A percentile compares a stretch with the other conserved stretches of the same genome.
Conservation (phyloP, 2,888 invertebrate species). For the Spisula solida region DNA sequence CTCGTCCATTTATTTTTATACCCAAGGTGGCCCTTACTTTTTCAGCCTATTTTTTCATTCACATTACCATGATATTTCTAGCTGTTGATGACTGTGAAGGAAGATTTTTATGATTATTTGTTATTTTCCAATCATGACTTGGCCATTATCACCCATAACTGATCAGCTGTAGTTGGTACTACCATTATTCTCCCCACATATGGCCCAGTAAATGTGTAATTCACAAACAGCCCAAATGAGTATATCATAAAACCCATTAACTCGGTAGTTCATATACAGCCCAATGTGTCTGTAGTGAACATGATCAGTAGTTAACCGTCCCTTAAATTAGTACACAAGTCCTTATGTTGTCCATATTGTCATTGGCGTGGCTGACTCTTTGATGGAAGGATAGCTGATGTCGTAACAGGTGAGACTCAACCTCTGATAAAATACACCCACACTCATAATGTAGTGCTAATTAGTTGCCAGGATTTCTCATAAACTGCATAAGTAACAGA, state of each 20-base stretch:
- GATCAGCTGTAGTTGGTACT: too few relatives aligned
- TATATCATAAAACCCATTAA: too few relatives aligned
- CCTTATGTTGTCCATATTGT: constrained; percentile 2
- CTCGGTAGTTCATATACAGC: too few relatives aligned
- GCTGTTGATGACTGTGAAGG: not conserved
- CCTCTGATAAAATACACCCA: too few relatives aligned
- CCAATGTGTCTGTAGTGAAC: too few relatives aligned
- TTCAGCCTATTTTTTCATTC: constrained; percentile 22
- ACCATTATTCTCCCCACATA: not conserved
- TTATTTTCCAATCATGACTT: not conserved
- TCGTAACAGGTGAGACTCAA: constrained; percentile 4
- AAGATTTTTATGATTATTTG: not conserved
- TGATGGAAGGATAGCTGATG: not conserved
- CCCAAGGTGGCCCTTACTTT: not conserved
- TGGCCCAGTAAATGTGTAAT: not conserved
- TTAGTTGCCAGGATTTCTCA: too few relatives aligned
- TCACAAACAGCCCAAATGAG: too few relatives aligned
- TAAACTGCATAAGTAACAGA: too few relatives aligned
- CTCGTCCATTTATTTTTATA: not conserved
- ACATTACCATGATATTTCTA: not conserved
- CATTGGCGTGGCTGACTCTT: not conserved
- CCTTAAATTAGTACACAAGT: not conserved
- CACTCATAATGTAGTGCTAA: too few relatives aligned
- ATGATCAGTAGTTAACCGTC: not conserved
- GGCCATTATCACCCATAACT: not conserved